Percentiles rank a stretch among this genome's conserved stretches.
These are phyloP conservation scores for Amiota communis DNA, from an alignment of 2,888 invertebrate species.

Conservation along the genomic window DNA sequence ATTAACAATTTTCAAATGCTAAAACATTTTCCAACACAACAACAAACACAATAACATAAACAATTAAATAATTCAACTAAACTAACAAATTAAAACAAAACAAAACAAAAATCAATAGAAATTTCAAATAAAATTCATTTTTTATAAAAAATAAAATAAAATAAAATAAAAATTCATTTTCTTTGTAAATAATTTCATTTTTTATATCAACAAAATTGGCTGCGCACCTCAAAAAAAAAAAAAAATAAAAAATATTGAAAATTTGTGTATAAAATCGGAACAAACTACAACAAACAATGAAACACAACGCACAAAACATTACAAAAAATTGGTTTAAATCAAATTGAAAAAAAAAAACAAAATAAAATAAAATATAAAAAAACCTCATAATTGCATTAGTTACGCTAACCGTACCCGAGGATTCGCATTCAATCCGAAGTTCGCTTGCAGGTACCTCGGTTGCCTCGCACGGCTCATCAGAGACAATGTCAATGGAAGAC, in stretches of 20 bases:
- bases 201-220: slow-evolving; percentile 20
- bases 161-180: slow-evolving; percentile 41
- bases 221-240: slow-evolving; percentile 8
- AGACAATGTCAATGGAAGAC: slow-evolving; percentile 72
- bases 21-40: slow-evolving; percentile 21
- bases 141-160: slow-evolving; percentile 45
- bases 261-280: slow-evolving; percentile 14
- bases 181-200: slow-evolving; percentile 40
- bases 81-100: too few relatives aligned
- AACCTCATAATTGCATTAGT: slow-evolving; percentile 58
- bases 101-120: slow-evolving; percentile 10
- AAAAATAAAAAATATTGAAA: slow-evolving; percentile 12
- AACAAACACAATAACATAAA: slow-evolving; percentile 17
- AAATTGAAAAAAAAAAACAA: slow-evolving; percentile 34
- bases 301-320: slow-evolving; percentile 27
- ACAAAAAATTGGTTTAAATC: slow-evolving; percentile 20
- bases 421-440: slow-evolving; percentile 72
- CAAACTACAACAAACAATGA: slow-evolving; percentile 17
- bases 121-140: neutral
- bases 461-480: slow-evolving; percentile 72
- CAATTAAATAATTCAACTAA: neutral
- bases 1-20: slow-evolving; percentile 25
- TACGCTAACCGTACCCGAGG: slow-evolving; percentile 73
- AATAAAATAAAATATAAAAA: slow-evolving; percentile 29
- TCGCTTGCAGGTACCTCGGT: slow-evolving; percentile 74